Evolutionary conservation across 2,113 vertebrate species (phyloP).

Genomic region (Hippocampus abdominalis): DNA sequence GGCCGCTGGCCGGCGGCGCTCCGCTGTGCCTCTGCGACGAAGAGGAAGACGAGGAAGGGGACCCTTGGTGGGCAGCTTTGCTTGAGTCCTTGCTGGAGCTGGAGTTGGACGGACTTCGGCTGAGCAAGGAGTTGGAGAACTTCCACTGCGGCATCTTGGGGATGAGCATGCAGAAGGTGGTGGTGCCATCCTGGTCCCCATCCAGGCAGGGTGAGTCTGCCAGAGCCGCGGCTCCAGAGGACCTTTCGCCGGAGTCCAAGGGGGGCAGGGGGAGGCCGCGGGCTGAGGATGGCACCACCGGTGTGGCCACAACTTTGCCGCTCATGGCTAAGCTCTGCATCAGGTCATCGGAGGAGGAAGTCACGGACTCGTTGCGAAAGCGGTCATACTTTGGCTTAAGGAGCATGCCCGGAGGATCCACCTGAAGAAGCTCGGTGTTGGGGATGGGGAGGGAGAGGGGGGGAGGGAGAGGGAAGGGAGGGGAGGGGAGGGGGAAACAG

Average conservation of each 20-base stretch:
- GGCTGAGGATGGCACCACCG: constrained; percentile 68
- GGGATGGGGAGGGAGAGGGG: constrained; percentile 17
- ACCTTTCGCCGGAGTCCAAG: constrained; percentile 61
- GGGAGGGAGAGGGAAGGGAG: constrained; percentile 17
- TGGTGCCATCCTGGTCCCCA: constrained; percentile 81
- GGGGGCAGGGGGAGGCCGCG: constrained; percentile 62
- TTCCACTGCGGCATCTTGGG: constrained; percentile 93
- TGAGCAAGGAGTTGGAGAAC: constrained; percentile 84
- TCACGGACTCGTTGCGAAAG: constrained; percentile 84
- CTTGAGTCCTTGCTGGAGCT: constrained; percentile 75
- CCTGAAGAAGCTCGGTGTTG: constrained; percentile 54
- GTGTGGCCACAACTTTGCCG: constrained; percentile 75
- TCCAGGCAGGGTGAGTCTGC: constrained; percentile 75
- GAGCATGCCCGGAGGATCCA: constrained; percentile 80
- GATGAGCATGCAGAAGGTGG: constrained; percentile 92
- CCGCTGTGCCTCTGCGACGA: constrained; percentile 43
- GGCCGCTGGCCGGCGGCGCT: constrained; percentile 47
- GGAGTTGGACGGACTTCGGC: constrained; percentile 81
- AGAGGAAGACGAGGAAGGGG: constrained; percentile 40
- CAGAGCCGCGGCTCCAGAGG: constrained; percentile 66
- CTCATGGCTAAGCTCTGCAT: constrained; percentile 82
- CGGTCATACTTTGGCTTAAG: constrained; percentile 87
- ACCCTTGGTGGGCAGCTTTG: constrained; percentile 47
- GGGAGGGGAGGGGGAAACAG: constrained; percentile 38
- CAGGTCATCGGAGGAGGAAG: constrained; percentile 77